These are phyloP conservation scores for Spatulosminthurus flaviceps DNA, from an alignment of 2,888 invertebrate genomes.

Conservation along the genomic window DNA sequence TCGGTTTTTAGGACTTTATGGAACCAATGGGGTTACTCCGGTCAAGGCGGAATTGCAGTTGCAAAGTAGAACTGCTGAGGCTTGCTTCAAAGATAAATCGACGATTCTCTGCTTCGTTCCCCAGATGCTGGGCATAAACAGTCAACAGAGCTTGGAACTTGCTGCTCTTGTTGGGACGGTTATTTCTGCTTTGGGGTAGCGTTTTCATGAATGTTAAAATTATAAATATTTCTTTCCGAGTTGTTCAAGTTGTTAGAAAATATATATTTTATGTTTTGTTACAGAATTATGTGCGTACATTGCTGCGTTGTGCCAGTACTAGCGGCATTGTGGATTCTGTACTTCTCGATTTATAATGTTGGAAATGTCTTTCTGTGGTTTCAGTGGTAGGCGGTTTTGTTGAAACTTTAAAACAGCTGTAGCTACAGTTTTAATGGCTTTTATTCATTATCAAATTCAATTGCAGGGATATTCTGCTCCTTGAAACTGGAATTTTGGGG, in stretches of 20 bases:
- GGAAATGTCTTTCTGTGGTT: constrained; percentile 79
- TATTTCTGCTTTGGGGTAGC: constrained; percentile 76
- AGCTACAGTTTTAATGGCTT: too few species aligned
- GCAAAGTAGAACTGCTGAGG: constrained; percentile 68
- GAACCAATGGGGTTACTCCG: constrained; percentile 78
- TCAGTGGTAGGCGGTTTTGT: constrained; percentile 72
- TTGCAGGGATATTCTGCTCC: constrained; percentile 76
- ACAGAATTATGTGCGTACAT: constrained; percentile 56
- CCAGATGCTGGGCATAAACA: constrained; percentile 72
- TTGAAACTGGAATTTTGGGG: constrained; percentile 78
- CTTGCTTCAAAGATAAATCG: constrained; percentile 73
- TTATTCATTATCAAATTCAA: neutral
- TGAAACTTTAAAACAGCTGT: too few species aligned
- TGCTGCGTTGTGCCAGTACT: constrained; percentile 72
- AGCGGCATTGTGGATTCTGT: constrained; percentile 74
- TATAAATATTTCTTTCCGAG: too few species aligned
- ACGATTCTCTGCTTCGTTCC: constrained; percentile 76
- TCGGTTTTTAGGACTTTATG: constrained; percentile 80
- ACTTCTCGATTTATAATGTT: constrained; percentile 79
- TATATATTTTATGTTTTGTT: constrained; percentile 1
- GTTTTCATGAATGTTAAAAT: too few species aligned
- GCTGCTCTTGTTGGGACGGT: constrained; percentile 73
- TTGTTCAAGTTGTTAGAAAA: too few species aligned
- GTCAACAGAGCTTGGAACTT: constrained; percentile 76
- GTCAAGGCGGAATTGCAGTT: constrained; percentile 69